Base-by-base conservation (phyloP, 2,888 invertebrate species). In the Galeruca laticollis region DNA sequence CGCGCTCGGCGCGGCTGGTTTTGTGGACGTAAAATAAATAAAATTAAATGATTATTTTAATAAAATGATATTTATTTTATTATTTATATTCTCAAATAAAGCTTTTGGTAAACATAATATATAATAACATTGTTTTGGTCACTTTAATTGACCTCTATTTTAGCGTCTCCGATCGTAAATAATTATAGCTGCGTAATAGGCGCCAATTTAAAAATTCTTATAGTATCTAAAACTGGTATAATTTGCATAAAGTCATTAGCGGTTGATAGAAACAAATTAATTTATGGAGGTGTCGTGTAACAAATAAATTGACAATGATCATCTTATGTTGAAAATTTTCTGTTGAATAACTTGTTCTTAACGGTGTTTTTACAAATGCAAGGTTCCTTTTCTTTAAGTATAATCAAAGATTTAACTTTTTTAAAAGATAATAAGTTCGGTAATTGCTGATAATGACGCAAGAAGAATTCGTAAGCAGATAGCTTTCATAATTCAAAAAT, bases 181-280 rank as follows among this genome's bases (percentile, higher is more conserved):
- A 13, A 13, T 43, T 13, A n/a, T 11, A 15, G 15, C 9, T 56
- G 35, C 33, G 35, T 26, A 33, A 56, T 33, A 56, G 18, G 33
- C 15, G 56, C 35, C 33, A 56, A 33, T 56, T 56, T 18, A 33
- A 33, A 56, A 33, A 33, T 47, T 47, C 47, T 18, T 35, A 56
- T 33, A 56, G n/a, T n/a, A n/a, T n/a, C n/a, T 35, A 33, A 56
- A 56, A 56, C 56, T 33, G 33, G 56, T 56, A 56, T 56, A 33
- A 56, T 56, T 56, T 35, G 56, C 56, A 56, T 56, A 56, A 33
- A 56, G 10, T 56, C 15, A 56, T 56, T 56, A 56, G n/a, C 9
- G 54, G 8, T 15, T 54, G 13, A n/a, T 26, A 31, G 56, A 18
- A 18, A 56, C 35, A 15, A 56, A 35, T 56, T 56, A 56, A 56